Conservation (phyloP, 2,888 invertebrate genomes). For the Melangyna quadrimaculata region DNA sequence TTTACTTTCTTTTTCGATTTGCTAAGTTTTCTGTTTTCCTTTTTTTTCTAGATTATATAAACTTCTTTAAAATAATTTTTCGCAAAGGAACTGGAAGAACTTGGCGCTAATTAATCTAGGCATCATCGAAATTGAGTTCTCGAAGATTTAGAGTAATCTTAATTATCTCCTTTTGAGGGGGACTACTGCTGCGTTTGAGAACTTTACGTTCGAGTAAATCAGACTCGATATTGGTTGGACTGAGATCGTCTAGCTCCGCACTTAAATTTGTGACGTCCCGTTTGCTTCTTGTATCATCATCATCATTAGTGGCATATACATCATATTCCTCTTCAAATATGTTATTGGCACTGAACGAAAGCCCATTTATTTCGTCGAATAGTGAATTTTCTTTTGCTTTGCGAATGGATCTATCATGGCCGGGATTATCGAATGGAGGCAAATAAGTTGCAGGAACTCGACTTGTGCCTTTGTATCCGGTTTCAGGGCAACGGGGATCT, state of each 20-base stretch:
- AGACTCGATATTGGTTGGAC: slow-evolving; percentile 1
- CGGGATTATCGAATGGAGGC: slow-evolving; percentile 76
- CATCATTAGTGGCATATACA: slow-evolving; percentile 71
- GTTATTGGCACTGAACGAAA: slow-evolving; percentile 75
- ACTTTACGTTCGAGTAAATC: slow-evolving; percentile 40
- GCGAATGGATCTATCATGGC: slow-evolving; percentile 75
- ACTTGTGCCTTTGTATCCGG: slow-evolving; percentile 76
- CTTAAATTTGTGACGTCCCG: neutral
- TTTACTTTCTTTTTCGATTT: neutral
- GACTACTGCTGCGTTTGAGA: slow-evolving; percentile 39
- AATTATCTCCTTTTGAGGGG: slow-evolving; percentile 34
- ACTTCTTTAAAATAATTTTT: neutral
- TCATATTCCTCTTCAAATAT: slow-evolving; percentile 74
- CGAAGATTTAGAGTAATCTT: slow-evolving; percentile 40
- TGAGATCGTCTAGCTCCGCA: neutral
- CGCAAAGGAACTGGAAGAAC: slow-evolving; percentile 27
- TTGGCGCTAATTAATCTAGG: neutral
- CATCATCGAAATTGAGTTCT: slow-evolving; percentile 26
- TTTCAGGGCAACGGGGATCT: slow-evolving; percentile 79
- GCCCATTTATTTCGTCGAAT: slow-evolving; percentile 77
- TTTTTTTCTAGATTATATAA: neutral
- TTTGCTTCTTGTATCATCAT: neutral
- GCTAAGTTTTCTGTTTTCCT: neutral
- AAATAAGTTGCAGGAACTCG: slow-evolving; percentile 77
- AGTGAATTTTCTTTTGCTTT: slow-evolving; percentile 73